Base-by-base conservation (phyloP, 2,888 invertebrate genomes). In the Drosophila kokeensis region DNA sequence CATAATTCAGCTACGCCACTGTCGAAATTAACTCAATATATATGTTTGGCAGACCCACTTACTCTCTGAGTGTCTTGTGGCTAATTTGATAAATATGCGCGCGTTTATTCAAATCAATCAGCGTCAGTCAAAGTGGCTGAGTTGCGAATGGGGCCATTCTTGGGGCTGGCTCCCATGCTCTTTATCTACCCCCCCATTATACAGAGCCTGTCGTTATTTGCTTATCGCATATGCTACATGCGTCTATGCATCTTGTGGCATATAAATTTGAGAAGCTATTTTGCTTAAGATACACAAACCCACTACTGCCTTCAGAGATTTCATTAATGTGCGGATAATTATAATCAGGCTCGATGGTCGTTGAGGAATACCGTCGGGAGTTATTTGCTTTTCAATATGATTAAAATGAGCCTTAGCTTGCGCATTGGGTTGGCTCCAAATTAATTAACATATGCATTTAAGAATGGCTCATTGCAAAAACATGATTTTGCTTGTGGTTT, bases 91-190 rank as follows among this genome's bases (percentile, higher is more conserved):
- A 90, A 89, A 89, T 86, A 87, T 74, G 90, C 83, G 73, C 84
- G 80, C 83, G 81, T 86, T 90, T 83, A 89, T 90, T 90, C 86
- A 89, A 90, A 89, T 90, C 91, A 90, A 90, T 89, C 90, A 90
- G 90, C 83, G 85, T 82, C 81, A 82, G 87, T 67, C 64, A 66
- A 70, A 76, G 67, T 64, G 70, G 57, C 36, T 49, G 38, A 11
- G 50, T 42, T 34, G 58, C 27, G 29, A 40, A 7, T n/a, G 53
- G 27, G 29, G 60, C 48, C 48, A 55, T 48, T 24, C 27, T n/a
- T 42, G 30, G 24, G 60, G n/a, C 61, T 54, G 11, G 21, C 52
- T 34, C 42, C 10, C 57, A 11, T 48, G 38, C 45, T 48, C 38
- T 30, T 29, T 29, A 24, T 61, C 45, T 32, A 30, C 27, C 50